Base-by-base conservation (phyloP, 1,140 invertebrate species). In the Oryctes rhinoceros region DNA sequence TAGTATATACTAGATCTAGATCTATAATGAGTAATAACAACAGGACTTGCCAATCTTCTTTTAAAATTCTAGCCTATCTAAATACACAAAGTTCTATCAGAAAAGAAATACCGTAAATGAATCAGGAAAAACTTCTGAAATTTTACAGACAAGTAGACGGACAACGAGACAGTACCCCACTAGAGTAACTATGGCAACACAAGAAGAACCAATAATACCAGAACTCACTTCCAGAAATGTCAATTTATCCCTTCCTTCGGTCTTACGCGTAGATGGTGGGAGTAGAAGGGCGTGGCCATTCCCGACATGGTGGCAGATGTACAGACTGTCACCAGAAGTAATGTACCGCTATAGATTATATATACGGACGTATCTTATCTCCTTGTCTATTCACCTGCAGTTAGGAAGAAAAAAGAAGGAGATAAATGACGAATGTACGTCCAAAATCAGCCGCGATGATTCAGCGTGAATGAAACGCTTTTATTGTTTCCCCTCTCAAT, bases 401-500 rank as follows among this genome's bases (percentile, higher is more conserved):
- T 7, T 3, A 48, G n/a, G 13, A 20, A 18, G 53, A 78, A 53
- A 53, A 71, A 78, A 53, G 65, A 80, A 59, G 4, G 80, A 71
- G 37, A 71, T 37, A 39, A 30, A 39, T 71, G 59, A 74, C 65
- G 75, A 65, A 59, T 67, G 80, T 49, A 78, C 53, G 24, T 30
- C 18, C 18, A 71, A 77, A 77, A 48, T 78, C 77, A 44, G 75
- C 75, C 44, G 44, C 4, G 80, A 80, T 67, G 76, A 44, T 30
- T 67, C 74, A 35, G 81, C 76, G 81, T 83, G 82, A 85, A 85
- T 83, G 83, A 85, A 85, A 85, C 83, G 84, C 84, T 85, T 85
- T 85, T 85, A 85, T 85, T 85, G 84, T 83, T 83, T 83, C 79
- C 84, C 84, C 84, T 83, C 83, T 84, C 82, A 80, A 81, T 81